These are phyloP conservation scores for Tachina fera DNA, from an alignment of 2,888 invertebrate species.

Conservation along the genomic window DNA sequence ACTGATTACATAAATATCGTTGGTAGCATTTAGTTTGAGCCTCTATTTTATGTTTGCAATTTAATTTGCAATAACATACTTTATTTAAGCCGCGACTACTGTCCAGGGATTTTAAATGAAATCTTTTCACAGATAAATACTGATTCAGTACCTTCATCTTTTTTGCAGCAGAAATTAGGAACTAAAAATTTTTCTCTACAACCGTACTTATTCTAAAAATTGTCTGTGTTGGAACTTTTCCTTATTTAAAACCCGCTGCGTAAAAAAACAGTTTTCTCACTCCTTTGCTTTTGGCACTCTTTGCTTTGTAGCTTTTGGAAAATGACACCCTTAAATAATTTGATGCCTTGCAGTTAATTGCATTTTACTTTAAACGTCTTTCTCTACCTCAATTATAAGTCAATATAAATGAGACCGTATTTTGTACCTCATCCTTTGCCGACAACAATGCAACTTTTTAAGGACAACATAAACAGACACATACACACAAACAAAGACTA, in stretches of 20 bases:
- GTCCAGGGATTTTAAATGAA: too few species aligned
- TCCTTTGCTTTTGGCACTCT: neutral
- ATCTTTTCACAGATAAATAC: too few species aligned
- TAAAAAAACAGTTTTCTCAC: neutral
- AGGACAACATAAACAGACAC: neutral
- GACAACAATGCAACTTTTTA: neutral
- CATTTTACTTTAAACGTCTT: constrained; percentile 76
- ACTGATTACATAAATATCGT: too few species aligned
- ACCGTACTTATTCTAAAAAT: too few species aligned
- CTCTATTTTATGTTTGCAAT: too few species aligned
- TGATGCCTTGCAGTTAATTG: constrained; percentile 76
- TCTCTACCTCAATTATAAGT: neutral
- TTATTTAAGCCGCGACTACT: too few species aligned
- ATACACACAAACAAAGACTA: neutral
- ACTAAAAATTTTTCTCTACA: too few species aligned
- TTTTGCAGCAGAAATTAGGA: too few species aligned
- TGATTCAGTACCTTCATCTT: too few species aligned
- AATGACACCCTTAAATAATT: constrained; percentile 47
- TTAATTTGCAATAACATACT: too few species aligned
- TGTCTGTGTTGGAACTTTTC: too few species aligned
- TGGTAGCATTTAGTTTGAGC: too few species aligned
- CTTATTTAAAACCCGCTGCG: neutral
- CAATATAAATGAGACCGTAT: neutral
- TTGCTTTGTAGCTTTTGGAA: neutral
- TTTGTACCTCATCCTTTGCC: neutral